Conservation (phyloP, 2,888 invertebrate species). For the Mythimna pallens region DNA sequence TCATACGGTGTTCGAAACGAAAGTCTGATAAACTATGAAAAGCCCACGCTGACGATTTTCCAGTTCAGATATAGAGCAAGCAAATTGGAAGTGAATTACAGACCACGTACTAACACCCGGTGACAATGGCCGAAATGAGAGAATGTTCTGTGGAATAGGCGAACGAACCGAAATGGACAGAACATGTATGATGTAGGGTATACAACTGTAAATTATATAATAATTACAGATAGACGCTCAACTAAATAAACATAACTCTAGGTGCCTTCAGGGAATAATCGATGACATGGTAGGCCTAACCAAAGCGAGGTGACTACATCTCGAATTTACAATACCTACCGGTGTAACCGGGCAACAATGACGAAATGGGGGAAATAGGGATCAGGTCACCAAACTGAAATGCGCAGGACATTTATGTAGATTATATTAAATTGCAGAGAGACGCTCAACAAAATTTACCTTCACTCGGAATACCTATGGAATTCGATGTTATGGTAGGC, state of each 20-base stretch:
- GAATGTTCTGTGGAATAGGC: not conserved
- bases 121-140: not conserved
- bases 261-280: no score
- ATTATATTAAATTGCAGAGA: not conserved
- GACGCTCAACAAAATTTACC: not conserved
- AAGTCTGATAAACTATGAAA: not conserved
- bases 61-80: no score
- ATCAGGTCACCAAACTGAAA: not conserved
- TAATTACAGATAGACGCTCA: not conserved
- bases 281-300: no score
- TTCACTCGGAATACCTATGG: not conserved
- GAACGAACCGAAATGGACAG: not conserved
- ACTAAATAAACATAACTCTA: no score
- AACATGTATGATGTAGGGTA: not conserved
- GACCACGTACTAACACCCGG: not conserved
- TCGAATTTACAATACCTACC: not conserved
- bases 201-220: not conserved
- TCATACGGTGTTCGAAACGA: not conserved
- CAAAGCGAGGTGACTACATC: no score
- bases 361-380: not conserved
- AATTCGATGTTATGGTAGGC: no score
- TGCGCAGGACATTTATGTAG: not conserved
- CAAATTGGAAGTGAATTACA: constrained; percentile 2
- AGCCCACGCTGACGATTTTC: not conserved
- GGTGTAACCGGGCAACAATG: not conserved